phyloP scores from a whole-genome alignment of 2,888 invertebrate genomes.

The Cheilosia vulpina region DNA sequence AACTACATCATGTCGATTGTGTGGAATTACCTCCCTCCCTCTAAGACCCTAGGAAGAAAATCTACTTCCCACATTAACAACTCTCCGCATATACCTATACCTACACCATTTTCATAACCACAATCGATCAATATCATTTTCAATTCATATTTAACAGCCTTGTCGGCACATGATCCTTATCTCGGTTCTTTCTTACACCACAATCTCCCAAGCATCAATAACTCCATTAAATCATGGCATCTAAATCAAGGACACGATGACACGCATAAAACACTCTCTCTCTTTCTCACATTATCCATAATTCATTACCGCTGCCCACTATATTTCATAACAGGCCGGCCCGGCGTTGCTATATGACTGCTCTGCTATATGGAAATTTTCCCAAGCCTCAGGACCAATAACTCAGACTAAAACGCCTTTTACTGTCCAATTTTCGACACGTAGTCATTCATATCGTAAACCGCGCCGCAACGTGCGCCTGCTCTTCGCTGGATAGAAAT shows the following conservation, averaged over 20 bases:
- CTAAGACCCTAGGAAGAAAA: neutral
- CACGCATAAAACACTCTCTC: slow-evolving; percentile 70
- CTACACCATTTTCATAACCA: slow-evolving; percentile 59
- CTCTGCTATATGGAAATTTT: slow-evolving; percentile 69
- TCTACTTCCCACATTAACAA: slow-evolving; percentile 39
- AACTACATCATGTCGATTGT: too few species aligned
- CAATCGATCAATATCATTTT: slow-evolving; percentile 55
- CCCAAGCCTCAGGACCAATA: slow-evolving; percentile 76
- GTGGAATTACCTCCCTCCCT: too few species aligned
- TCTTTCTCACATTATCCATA: slow-evolving; percentile 69
- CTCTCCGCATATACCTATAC: neutral
- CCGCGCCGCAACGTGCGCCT: slow-evolving; percentile 27
- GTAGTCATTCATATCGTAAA: slow-evolving; percentile 79
- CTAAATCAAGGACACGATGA: slow-evolving; percentile 70
- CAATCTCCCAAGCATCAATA: slow-evolving; percentile 60
- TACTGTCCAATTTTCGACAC: slow-evolving; percentile 81
- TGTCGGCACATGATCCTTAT: slow-evolving; percentile 56
- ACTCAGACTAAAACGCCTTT: slow-evolving; percentile 80
- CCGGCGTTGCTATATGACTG: slow-evolving; percentile 9
- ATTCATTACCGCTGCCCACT: slow-evolving; percentile 73
- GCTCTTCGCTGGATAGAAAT: slow-evolving; percentile 12
- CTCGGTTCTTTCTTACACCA: slow-evolving; percentile 47
- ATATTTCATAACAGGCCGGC: slow-evolving; percentile 68
- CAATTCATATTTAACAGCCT: slow-evolving; percentile 56
- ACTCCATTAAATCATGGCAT: slow-evolving; percentile 60